Evolutionary conservation across 1,140 invertebrate species (phyloP), one percentile per base, ranked within the genome.

Genomic region (Aporrectodea caliginosa): DNA sequence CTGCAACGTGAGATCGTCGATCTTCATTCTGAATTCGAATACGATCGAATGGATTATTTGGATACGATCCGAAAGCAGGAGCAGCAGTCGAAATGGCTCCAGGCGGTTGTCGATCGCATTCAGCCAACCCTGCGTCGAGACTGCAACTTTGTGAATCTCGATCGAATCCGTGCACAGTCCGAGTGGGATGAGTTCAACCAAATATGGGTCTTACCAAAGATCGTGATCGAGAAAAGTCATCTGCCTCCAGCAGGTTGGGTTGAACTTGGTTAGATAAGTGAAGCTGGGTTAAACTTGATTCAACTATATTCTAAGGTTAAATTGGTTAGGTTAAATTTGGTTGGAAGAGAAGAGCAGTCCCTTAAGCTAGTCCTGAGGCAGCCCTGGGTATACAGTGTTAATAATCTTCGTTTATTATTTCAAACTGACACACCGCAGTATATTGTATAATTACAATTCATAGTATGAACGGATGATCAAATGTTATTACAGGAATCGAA

Each of bases 1-100:
- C 77, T 88, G n/a, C 80, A 86, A 68, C 88, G 91, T 80, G 94
- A 95, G 87, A 92, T 95, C 14, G 86, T 88, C 29, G 94, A 95
- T 88, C 87, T 95, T 0, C 93, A 94, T 82, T 91, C 92, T 69
- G 94, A 95, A 89, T 95, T 95, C 88, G 93, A 95, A 88, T 90
- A 91, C 77, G 94, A 95, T 84, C 87, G 94, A 16, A 92, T 93
- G 1, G 94, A 95, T 85, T 95, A 95, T 84, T 87, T 95, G 70
- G 94, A 95, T 85, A 93, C 94, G 1, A 94, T 95, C 69, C 87
- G 94, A 29, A 90, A 91, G 85, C 92, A 94, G 84, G 92, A 94
- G 72, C 91, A 92, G 83, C 91, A 93, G 82, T 84, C 93, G 1
- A 92, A 93, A 85, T 89, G 95, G 16, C 87, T 93, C 34, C 90